phyloP scores from a whole-genome alignment of 2,113 vertebrate species.

The Saccopteryx bilineata region DNA sequence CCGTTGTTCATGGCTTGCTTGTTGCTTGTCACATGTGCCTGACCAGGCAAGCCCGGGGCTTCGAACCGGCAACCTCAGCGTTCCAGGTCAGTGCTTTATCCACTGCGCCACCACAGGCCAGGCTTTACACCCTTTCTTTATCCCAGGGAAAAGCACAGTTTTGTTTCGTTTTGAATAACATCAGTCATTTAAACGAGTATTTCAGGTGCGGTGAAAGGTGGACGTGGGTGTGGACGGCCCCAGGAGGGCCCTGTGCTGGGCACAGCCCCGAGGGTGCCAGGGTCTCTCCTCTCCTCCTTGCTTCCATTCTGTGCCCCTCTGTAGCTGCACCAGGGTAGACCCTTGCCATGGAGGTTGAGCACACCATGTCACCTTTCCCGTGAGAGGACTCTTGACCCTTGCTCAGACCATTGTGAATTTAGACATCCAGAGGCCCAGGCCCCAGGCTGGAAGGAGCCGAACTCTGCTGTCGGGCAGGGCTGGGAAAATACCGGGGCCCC shows the following conservation, averaged over 20 bases:
- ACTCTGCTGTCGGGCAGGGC: not conserved
- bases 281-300: too few relatives aligned
- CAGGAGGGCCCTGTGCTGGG: too few relatives aligned
- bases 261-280: not conserved
- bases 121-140: not conserved
- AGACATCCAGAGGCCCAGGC: not conserved
- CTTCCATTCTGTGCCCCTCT: not conserved
- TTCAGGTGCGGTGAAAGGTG: not conserved
- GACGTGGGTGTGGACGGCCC: not conserved
- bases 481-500: not conserved
- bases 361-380: too few relatives aligned
- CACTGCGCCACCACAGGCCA: too few relatives aligned
- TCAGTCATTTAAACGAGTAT: fast-evolving
- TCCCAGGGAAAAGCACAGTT: not conserved
- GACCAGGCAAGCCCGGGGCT: too few relatives aligned
- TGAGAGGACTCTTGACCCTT: not conserved
- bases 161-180: not conserved
- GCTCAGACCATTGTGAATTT: not conserved
- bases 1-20: too few relatives aligned
- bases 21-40: too few relatives aligned
- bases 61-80: too few relatives aligned
- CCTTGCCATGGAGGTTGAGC: fast-evolving
- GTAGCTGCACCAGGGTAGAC: not conserved
- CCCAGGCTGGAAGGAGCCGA: not conserved
- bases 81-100: too few relatives aligned